phyloP scores from a whole-genome alignment of 2,888 invertebrate species.

The Phortica okadai region DNA sequence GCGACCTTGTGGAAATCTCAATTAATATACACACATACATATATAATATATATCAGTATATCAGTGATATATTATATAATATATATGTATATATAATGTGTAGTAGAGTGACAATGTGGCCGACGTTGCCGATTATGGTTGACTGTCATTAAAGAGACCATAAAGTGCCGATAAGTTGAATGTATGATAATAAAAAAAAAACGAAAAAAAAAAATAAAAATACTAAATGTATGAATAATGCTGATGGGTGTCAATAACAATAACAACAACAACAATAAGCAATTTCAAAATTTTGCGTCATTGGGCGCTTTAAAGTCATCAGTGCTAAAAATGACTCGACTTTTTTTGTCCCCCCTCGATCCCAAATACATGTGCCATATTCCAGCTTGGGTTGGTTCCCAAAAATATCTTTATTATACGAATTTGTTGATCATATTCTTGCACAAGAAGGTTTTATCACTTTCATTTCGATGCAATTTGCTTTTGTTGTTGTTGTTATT shows the following conservation, averaged over 20 bases:
- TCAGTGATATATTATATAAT: not conserved
- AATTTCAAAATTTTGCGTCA: not conserved
- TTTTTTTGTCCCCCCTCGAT: not conserved
- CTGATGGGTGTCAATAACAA: not conserved
- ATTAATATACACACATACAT: no score
- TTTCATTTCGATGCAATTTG: no score
- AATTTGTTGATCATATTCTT: no score
- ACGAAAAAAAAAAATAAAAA: not conserved
- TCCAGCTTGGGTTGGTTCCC: not conserved
- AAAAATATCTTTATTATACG: no score
- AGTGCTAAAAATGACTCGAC: not conserved
- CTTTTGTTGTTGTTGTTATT: no score
- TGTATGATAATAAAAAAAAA: conserved; percentile 9
- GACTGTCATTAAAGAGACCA: not conserved
- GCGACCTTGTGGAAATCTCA: no score
- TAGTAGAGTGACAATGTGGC: not conserved
- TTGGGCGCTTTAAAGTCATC: not conserved
- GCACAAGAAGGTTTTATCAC: no score
- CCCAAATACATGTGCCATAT: not conserved
- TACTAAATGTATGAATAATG: not conserved
- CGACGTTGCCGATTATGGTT: not conserved
- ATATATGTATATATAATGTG: not conserved
- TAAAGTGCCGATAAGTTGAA: conserved; percentile 22
- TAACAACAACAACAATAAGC: not conserved
- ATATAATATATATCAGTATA: no score